Conservation (phyloP, 2,888 invertebrate species). For the Andrena hattorfiana region DNA sequence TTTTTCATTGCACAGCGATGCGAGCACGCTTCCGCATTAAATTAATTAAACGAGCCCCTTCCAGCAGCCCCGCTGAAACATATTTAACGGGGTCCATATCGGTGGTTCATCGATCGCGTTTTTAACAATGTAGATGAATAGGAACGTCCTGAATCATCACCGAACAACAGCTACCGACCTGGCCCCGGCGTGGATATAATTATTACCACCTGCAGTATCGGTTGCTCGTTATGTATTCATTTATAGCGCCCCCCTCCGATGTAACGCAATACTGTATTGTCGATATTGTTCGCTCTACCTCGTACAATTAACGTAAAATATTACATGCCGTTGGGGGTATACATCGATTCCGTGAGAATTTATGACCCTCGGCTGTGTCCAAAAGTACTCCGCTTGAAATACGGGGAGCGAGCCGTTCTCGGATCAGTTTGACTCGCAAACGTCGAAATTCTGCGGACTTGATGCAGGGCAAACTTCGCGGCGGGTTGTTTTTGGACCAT, state of each 20-base stretch:
- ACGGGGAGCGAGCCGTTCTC: constrained; percentile 21
- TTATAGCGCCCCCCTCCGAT: constrained; percentile 53
- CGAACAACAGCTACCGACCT: constrained; percentile 57
- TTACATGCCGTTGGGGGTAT: constrained; percentile 59
- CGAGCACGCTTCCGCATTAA: constrained; percentile 25
- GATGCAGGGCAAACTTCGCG: constrained; percentile 31
- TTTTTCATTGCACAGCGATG: constrained; percentile 27
- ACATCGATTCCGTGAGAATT: constrained; percentile 64
- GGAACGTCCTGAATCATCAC: constrained; percentile 64
- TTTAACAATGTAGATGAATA: constrained; percentile 54
- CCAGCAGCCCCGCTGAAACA: constrained; percentile 18
- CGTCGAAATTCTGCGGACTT: constrained; percentile 26
- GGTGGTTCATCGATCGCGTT: constrained; percentile 58
- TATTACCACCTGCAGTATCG: constrained; percentile 67
- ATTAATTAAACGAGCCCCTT: constrained; percentile 64
- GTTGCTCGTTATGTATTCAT: constrained; percentile 74
- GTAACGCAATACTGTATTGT: constrained; percentile 69
- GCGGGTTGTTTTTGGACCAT: constrained; percentile 1
- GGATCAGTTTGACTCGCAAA: background rate
- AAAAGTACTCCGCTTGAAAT: constrained; percentile 52
- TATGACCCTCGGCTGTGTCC: constrained; percentile 36
- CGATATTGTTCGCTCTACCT: constrained; percentile 68
- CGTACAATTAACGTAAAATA: constrained; percentile 74
- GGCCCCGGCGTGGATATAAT: constrained; percentile 63
- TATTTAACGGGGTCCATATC: constrained; percentile 32